These are phyloP conservation scores for Chelonus insularis DNA, from an alignment of 1,140 invertebrate genomes.

Conservation along the genomic window DNA sequence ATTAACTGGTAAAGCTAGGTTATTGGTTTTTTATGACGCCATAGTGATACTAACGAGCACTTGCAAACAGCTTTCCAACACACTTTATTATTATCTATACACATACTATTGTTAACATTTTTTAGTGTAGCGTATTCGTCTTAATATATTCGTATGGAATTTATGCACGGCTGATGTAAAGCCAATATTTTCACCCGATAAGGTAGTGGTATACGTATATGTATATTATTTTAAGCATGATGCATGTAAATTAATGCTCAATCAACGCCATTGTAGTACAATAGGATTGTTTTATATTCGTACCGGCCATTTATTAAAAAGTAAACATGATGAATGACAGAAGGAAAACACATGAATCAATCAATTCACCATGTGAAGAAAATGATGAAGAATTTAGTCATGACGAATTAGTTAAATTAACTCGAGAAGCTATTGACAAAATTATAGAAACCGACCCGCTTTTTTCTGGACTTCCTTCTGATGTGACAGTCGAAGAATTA, in stretches of 20 bases:
- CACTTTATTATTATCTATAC: too few species aligned
- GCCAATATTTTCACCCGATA: too few species aligned
- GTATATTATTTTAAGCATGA: constrained; percentile 1
- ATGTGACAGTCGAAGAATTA: constrained; percentile 55
- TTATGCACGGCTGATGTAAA: too few species aligned
- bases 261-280: constrained; percentile 23
- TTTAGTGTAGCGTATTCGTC: too few species aligned
- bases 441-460: constrained; percentile 54
- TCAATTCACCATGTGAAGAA: constrained; percentile 3
- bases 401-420: constrained; percentile 50
- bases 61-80: too few species aligned
- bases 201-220: too few species aligned
- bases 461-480: constrained; percentile 44
- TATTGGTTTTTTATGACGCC: too few species aligned
- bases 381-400: constrained; percentile 38
- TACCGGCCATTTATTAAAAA: not conserved
- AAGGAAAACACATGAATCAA: constrained; percentile 9
- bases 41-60: too few species aligned
- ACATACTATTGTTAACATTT: too few species aligned
- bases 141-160: not conserved
- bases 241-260: constrained; percentile 23
- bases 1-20: too few species aligned
- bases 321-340: constrained; percentile 12
- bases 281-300: not conserved
- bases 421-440: constrained; percentile 48